Percentiles rank a stretch among this genome's conserved stretches.
Conservation (phyloP, 2,113 vertebrate species). For the Lepus timidus region DNA sequence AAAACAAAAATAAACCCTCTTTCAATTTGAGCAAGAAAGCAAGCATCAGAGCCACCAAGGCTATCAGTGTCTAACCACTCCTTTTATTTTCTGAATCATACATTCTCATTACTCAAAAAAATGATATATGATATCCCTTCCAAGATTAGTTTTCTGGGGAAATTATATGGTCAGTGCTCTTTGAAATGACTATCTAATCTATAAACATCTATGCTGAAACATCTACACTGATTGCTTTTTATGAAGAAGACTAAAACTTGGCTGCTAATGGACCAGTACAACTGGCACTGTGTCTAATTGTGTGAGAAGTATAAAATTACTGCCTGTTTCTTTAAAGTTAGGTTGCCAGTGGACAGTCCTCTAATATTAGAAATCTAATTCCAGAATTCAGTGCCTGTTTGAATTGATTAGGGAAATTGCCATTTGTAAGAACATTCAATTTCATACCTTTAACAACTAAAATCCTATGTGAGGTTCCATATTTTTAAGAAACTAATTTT, state of each 20-base stretch:
- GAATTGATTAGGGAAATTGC: neutral
- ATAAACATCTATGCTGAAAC: conserved; percentile 1
- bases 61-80: neutral
- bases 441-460: conserved; percentile 51
- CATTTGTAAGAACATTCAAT: conserved; percentile 28
- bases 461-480: neutral
- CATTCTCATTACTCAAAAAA: neutral
- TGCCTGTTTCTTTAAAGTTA: conserved; percentile 43
- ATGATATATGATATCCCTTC: neutral
- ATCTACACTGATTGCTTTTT: conserved; percentile 32
- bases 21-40: conserved; percentile 2
- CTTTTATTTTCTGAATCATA: neutral
- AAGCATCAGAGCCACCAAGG: neutral
- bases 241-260: conserved; percentile 61
- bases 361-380: conserved; percentile 57
- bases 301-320: conserved; percentile 18
- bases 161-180: conserved; percentile 17
- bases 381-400: conserved; percentile 47
- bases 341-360: conserved; percentile 36
- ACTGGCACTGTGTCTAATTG: conserved; percentile 11
- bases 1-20: too few species aligned
- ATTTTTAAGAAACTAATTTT: conserved; percentile 32
- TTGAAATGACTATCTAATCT: conserved; percentile 61
- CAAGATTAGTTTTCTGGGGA: conserved; percentile 55
- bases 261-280: conserved; percentile 28